Percentiles rank a stretch among this genome's conserved stretches.
Evolutionary conservation across 53 echinoderm and acorn worm genomes (phyloP).

Genomic region (Glandiceps talaboti): DNA sequence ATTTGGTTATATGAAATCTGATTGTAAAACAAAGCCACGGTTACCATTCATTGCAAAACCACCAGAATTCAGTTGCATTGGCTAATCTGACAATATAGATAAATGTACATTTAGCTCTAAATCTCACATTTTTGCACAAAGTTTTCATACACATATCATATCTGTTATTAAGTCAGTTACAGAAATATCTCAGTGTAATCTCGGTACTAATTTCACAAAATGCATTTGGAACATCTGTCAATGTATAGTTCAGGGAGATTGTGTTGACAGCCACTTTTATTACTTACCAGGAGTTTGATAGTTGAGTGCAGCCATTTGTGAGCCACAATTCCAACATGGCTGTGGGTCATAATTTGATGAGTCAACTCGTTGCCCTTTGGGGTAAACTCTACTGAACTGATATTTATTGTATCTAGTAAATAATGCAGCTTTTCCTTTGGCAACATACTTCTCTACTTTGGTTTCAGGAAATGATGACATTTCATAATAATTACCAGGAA

Average conservation of each 20-base stretch:
- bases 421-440: conserved; percentile 32
- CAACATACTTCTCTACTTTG: conserved; percentile 74
- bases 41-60: conserved; percentile 67
- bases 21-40: conserved; percentile 86
- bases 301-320: conserved; percentile 95
- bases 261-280: no score
- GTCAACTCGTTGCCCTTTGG: conserved; percentile 89
- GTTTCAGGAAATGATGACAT: conserved; percentile 99
- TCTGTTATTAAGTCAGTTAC: no score
- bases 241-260: no score
- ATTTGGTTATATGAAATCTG: conserved; percentile 66
- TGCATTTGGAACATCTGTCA: no score
- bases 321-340: conserved; percentile 84
- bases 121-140: no score
- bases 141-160: no score
- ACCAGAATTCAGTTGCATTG: conserved; percentile 85
- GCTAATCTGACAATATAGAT: conserved; percentile 70
- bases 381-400: conserved; percentile 87
- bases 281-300: conserved; percentile 91
- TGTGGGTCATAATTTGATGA: conserved; percentile 97
- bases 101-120: no score
- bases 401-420: conserved; percentile 63
- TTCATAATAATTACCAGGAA: conserved; percentile 88
- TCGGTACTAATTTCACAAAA: no score
- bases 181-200: no score